Base-by-base conservation (phyloP, 1,140 invertebrate species). In the Nasonia vitripennis region DNA sequence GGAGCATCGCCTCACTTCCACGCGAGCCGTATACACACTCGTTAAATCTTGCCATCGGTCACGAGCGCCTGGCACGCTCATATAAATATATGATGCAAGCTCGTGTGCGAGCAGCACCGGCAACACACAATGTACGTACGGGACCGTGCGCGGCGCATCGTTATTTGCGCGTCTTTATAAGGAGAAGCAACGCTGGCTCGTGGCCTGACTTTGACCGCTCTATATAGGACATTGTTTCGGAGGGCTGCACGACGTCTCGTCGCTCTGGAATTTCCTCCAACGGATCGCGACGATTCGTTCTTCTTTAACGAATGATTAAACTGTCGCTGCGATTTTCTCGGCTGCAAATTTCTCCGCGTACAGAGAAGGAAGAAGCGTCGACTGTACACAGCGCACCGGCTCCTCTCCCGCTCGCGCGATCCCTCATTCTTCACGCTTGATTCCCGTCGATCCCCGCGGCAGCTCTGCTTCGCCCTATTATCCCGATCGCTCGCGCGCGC, bases 1-100 rank as follows among this genome's bases (percentile, higher is more conserved):
- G 67, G 67, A 17, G 67, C 67, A 70, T 70, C 23, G 67, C 67
- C 67, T 70, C 67, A 11, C 67, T 70, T 27, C 51, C 12, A 5
- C 51, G 11, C 51, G 51, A 62, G 12, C 27, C 9, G 14, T 71
- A 71, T 55, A 34, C 17, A 45, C 23, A 70, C 79, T 86, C 74
- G 85, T 78, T 86, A 81, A 78, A 86, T 71, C 80, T 86, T 45
- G 45, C 55, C 74, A 82, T 82, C 79, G 85, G 79, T 86, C 85
- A 86, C 85, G 31, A 31, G 23, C 73, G 23, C 51, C 34, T 84
- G 1, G 14, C 45, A 31, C 51, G 51, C 55, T 62, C 55, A 62
- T 62, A 62, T 62, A 62, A 62, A 62, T n/a, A 62, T 62, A 62
- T 37, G 55, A 62, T n/a, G 37, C 71, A 11, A 48, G 37, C 17